phyloP scores from a whole-genome alignment of 2,797 vertebrate species.

The Phrynocephalus vlangalii region DNA sequence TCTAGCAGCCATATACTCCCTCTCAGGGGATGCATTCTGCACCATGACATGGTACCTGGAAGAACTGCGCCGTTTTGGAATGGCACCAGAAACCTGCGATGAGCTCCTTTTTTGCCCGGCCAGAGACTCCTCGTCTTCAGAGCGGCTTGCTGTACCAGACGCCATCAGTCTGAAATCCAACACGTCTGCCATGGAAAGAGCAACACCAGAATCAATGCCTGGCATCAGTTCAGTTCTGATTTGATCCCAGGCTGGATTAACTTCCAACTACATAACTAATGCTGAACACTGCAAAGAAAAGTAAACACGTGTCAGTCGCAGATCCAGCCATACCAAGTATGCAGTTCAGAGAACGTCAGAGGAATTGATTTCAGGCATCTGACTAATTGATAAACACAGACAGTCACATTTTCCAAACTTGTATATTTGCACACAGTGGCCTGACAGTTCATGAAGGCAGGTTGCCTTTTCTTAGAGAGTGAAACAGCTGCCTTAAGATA shows the following conservation, averaged over 20 bases:
- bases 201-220: not conserved
- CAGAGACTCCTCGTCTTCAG: conserved; percentile 90
- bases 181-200: conserved; percentile 29
- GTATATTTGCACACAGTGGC: not conserved
- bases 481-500: not conserved
- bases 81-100: conserved; percentile 84
- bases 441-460: not conserved
- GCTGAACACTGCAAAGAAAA: not conserved
- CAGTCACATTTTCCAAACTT: too few species aligned
- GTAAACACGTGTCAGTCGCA: too few species aligned
- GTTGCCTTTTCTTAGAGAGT: not conserved
- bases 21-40: too few species aligned
- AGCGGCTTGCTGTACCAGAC: conserved; percentile 87
- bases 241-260: not conserved
- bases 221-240: not conserved
- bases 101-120: conserved; percentile 87
- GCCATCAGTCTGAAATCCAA: conserved; percentile 81
- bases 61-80: conserved; percentile 95
- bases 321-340: not conserved
- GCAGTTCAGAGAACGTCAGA: not conserved
- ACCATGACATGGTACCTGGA: conserved; percentile 83
- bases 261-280: not conserved
- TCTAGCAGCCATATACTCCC: too few species aligned
- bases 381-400: not conserved
- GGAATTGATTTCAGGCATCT: not conserved